Percentiles rank a stretch among this genome's conserved stretches.
Evolutionary conservation across 2,113 vertebrate species (phyloP).

Genomic region (Petromus typicus): DNA sequence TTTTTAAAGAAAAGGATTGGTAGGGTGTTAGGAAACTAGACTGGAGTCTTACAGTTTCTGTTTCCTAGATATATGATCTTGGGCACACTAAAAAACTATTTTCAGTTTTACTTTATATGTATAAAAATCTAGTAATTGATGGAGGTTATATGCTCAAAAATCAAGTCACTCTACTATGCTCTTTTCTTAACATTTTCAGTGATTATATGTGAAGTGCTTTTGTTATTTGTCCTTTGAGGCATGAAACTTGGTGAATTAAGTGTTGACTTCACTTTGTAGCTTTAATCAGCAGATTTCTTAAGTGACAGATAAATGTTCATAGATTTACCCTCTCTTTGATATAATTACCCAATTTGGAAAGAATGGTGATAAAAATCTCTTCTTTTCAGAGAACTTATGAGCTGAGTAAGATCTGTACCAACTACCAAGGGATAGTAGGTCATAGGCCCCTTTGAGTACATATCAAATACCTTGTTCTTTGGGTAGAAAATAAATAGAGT

Average conservation of each 20-base stretch:
- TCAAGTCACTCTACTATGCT: not conserved
- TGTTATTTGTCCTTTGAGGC: not conserved
- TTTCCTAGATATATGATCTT: not conserved
- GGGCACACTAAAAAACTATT: not conserved
- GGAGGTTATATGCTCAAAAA: not conserved
- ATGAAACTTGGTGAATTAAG: not conserved
- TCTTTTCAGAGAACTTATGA: conserved; percentile 12
- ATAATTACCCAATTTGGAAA: conserved; percentile 3
- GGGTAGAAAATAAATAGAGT: conserved; percentile 13
- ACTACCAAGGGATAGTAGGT: not conserved
- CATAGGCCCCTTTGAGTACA: not conserved
- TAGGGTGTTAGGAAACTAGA: not conserved
- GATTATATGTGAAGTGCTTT: not conserved
- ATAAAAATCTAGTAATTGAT: not conserved
- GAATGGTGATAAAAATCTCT: conserved; percentile 13
- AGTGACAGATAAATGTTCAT: conserved; percentile 34
- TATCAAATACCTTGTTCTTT: not conserved
- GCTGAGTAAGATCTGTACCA: not conserved
- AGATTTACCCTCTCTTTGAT: conserved; percentile 27
- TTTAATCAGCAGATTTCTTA: conserved; percentile 11
- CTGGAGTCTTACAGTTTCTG: not conserved
- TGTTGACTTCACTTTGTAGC: not conserved
- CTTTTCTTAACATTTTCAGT: not conserved
- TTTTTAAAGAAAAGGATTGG: not conserved
- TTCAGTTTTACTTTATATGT: not conserved